phyloP scores from a whole-genome alignment of 2,113 vertebrate genomes.

The Poeciliopsis occidentalis region DNA sequence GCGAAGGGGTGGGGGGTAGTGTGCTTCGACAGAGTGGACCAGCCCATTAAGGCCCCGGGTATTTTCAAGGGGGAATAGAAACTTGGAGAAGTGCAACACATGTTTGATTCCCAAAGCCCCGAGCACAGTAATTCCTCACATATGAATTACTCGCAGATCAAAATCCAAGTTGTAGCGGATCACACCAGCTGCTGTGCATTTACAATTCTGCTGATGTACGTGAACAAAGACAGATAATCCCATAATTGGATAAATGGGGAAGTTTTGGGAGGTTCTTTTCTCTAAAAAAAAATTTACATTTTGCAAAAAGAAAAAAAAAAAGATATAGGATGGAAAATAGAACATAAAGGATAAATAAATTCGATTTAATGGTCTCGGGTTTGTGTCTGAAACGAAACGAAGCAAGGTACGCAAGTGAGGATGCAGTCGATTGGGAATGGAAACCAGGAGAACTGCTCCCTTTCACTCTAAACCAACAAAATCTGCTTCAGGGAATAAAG shows the following conservation, averaged over 20 bases:
- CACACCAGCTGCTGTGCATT: constrained; percentile 42
- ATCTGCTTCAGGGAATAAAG: neutral
- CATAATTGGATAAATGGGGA: constrained; percentile 1
- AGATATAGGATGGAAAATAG: neutral
- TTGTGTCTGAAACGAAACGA: neutral
- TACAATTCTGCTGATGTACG: constrained; percentile 14
- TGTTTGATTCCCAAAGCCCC: constrained; percentile 60
- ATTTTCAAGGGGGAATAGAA: constrained; percentile 50
- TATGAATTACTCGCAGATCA: constrained; percentile 60
- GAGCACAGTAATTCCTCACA: constrained; percentile 57
- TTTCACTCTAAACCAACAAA: too few relatives aligned
- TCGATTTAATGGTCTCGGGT: neutral
- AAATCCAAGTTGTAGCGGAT: constrained; percentile 37
- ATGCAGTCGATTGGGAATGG: neutral
- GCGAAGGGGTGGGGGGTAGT: neutral
- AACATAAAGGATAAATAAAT: neutral
- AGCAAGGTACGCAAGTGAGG: neutral
- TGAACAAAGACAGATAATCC: constrained; percentile 19
- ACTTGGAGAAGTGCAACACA: constrained; percentile 65
- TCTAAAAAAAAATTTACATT: neutral
- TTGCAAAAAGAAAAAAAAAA: neutral
- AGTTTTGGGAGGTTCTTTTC: neutral
- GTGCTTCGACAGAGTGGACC: constrained; percentile 32
- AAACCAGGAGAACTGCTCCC: neutral
- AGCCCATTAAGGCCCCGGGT: constrained; percentile 50